A percentile compares a stretch with the other conserved stretches of the same genome.
These are phyloP conservation scores for Drosophila birchii DNA, from an alignment of 2,888 invertebrate species.

Conservation along the genomic window DNA sequence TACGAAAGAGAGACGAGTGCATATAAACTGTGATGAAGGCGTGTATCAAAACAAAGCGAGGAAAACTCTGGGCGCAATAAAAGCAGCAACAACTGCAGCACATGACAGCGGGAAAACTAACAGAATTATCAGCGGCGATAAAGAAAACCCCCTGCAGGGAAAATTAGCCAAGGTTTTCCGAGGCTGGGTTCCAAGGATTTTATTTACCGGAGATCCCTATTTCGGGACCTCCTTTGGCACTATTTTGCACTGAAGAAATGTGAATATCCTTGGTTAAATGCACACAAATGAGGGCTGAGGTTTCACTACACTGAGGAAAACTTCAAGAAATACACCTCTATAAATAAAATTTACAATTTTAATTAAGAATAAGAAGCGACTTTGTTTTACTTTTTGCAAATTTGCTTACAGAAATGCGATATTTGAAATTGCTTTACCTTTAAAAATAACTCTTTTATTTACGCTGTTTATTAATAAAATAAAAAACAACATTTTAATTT, in stretches of 20 bases:
- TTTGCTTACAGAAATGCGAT: neutral
- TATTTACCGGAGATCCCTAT: slow-evolving; percentile 8
- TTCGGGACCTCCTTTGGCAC: neutral
- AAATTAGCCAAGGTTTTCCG: slow-evolving; percentile 32
- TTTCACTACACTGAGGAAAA: slow-evolving; percentile 21
- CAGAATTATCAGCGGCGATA: slow-evolving; percentile 26
- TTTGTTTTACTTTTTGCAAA: neutral
- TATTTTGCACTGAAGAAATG: slow-evolving; percentile 2
- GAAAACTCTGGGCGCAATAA: slow-evolving; percentile 44
- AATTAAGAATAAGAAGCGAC: neutral
- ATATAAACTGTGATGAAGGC: slow-evolving; percentile 44
- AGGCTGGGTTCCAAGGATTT: slow-evolving; percentile 9
- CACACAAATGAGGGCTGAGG: slow-evolving; percentile 22
- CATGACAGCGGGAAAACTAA: slow-evolving; percentile 21
- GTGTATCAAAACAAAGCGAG: slow-evolving; percentile 61
- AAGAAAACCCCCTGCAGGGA: slow-evolving; percentile 20
- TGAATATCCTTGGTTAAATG: slow-evolving; percentile 16
- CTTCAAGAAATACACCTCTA: no score
- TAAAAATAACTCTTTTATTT: neutral
- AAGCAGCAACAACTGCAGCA: slow-evolving; percentile 39
- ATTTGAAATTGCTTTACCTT: neutral
- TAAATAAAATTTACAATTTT: neutral
- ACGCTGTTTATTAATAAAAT: neutral
- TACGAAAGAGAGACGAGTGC: slow-evolving; percentile 37
- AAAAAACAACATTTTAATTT: neutral